phyloP scores from a whole-genome alignment of 2,113 vertebrate species.

The Neodontobutis hainanensis region DNA sequence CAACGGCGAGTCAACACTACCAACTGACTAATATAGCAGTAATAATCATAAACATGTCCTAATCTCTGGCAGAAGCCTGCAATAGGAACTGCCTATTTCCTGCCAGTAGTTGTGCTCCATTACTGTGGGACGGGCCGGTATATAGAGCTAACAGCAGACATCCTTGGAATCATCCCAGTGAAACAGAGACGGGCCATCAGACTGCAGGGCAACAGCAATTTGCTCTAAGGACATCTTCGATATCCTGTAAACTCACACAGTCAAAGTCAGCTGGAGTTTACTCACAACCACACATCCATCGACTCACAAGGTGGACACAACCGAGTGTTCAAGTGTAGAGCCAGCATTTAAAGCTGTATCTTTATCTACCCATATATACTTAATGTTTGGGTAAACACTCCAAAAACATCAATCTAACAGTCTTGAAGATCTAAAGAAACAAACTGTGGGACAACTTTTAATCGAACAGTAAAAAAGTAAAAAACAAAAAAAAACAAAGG shows the following conservation, averaged over 20 bases:
- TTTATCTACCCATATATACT: too few species aligned
- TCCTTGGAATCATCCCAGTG: conserved; percentile 51
- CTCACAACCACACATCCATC: background rate
- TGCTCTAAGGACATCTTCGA: conserved; percentile 46
- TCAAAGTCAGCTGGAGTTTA: conserved; percentile 24
- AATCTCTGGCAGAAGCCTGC: conserved; percentile 16
- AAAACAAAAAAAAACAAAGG: too few species aligned
- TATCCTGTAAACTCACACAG: conserved; percentile 32
- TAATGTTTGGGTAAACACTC: too few species aligned
- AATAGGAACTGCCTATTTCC: conserved; percentile 37
- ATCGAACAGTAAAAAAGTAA: too few species aligned
- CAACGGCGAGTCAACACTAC: too few species aligned
- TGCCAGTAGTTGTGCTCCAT: conserved; percentile 14
- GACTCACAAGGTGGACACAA: conserved; percentile 4
- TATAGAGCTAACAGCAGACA: conserved; percentile 19
- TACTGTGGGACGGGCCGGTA: background rate
- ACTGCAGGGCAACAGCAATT: conserved; percentile 22
- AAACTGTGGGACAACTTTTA: too few species aligned
- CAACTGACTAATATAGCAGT: background rate
- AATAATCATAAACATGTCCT: conserved; percentile 1
- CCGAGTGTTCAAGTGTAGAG: background rate
- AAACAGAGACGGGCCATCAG: conserved; percentile 31
- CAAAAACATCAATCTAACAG: too few species aligned
- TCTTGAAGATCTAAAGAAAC: too few species aligned
- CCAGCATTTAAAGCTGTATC: too few species aligned